phyloP scores from a whole-genome alignment of 2,797 vertebrate genomes.

The Sebastes steindachneri region DNA sequence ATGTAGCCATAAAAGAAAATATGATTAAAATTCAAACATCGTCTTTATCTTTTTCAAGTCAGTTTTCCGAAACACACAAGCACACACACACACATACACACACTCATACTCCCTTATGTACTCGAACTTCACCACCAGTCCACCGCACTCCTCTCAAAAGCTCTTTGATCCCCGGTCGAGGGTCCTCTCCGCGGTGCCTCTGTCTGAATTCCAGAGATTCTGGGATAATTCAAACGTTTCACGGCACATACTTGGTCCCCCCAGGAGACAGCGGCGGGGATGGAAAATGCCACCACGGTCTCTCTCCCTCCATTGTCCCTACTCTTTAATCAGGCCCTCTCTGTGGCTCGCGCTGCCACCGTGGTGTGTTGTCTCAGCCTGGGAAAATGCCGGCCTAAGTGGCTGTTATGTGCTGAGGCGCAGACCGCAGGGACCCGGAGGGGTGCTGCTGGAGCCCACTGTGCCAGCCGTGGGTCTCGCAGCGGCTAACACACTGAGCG shows the following conservation, averaged over 20 bases:
- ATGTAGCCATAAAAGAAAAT: constrained; percentile 50
- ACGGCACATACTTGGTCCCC: constrained; percentile 80
- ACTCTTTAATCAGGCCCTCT: constrained; percentile 85
- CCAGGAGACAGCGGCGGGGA: constrained; percentile 78
- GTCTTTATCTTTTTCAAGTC: constrained; percentile 65
- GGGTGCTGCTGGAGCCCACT: constrained; percentile 72
- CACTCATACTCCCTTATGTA: constrained; percentile 58
- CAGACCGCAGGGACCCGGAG: constrained; percentile 76
- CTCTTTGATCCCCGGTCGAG: constrained; percentile 84
- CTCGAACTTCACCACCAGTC: constrained; percentile 73
- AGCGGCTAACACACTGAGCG: constrained; percentile 72
- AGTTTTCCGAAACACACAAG: constrained; percentile 34
- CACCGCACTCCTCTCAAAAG: constrained; percentile 74
- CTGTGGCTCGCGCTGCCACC: constrained; percentile 80
- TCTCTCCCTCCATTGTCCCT: constrained; percentile 84
- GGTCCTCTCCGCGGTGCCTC: constrained; percentile 82
- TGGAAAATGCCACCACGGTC: constrained; percentile 83
- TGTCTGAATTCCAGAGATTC: constrained; percentile 86
- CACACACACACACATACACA: constrained; percentile 32
- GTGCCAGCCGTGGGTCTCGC: constrained; percentile 74
- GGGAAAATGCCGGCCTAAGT: constrained; percentile 85
- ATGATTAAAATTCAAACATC: constrained; percentile 61
- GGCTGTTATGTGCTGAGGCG: constrained; percentile 75
- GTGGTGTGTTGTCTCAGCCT: constrained; percentile 84
- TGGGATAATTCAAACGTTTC: constrained; percentile 86